Base-by-base conservation (phyloP, 2,113 vertebrate species). In the Procavia capensis region DNA sequence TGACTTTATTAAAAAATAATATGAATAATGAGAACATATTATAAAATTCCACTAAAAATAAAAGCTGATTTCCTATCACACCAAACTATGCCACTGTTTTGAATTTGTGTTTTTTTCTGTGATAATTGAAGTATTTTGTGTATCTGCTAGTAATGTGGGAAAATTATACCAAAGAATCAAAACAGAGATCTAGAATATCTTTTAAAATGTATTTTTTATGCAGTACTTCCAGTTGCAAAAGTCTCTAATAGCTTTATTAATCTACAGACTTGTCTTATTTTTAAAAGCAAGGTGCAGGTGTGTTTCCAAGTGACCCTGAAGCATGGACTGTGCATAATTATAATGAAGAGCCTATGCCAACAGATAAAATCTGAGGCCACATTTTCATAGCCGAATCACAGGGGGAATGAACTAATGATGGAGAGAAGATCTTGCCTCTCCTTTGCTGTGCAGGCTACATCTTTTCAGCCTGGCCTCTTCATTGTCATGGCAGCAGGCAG, bases 251-350 rank as follows among this genome's bases (percentile, higher is more conserved):
- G 39, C 86, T 88, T 92, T 92, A 61, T 36, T 57, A 91, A 59
- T 85, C 68, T 95, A 45, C 39, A 25, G 70, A 70, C 94, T 79
- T n/a, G 88, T 81, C 10, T 80, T 41, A 86, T 59, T 94, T 95
- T 95, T 74, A 76, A 86, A 94, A 96, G 70, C 54, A 92, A 95
- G 76, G 79, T 43, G n/a, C 63, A 88, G 63, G 50, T 94, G 64
- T 80, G 78, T 94, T 96, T 91, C 80, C 84, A 43, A 86, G 86
- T 61, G 79, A 72, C 47, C 22, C 59, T 64, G 89, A 94, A 83
- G 79, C 86, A 92, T 83, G 70, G 19, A 59, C 76, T 19, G 4
- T 61, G 31, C 57, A 34, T 88, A 79, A 88, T 95, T 88, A 88
- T n/a, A 88, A 87, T 59, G 39, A 72, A 83, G 61, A 91, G 20